Evolutionary conservation across 2,797 vertebrate species (phyloP).

Genomic region (Rallus crepitans): DNA sequence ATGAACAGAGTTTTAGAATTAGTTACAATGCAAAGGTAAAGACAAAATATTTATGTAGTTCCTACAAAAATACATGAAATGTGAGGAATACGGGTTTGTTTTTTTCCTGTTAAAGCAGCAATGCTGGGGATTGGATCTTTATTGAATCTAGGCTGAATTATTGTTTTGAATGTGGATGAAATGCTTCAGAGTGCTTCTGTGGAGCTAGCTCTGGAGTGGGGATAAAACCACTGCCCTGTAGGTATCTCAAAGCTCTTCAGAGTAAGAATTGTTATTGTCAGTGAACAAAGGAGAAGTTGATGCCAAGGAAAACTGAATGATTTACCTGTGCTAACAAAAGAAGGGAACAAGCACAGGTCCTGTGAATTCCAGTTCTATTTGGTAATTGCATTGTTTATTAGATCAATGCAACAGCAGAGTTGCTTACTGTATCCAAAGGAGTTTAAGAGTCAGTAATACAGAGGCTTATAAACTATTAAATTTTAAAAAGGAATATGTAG

Average conservation of each 20-base stretch:
- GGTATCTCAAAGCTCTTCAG: neutral
- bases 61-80: neutral
- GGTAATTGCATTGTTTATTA: neutral
- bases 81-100: neutral
- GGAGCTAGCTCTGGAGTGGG: neutral
- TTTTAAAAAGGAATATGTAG: neutral
- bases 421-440: neutral
- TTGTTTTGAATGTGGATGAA: neutral
- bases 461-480: neutral
- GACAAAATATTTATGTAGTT: neutral
- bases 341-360: neutral
- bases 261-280: neutral
- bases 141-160: neutral
- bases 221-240: neutral
- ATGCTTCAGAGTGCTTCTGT: neutral
- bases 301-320: neutral
- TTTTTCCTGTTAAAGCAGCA: neutral
- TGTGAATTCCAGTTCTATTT: neutral
- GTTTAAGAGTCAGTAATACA: neutral
- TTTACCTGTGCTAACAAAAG: neutral
- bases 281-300: neutral
- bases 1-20: neutral
- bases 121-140: neutral
- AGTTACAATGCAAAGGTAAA: neutral
- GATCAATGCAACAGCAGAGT: neutral